phyloP scores from a whole-genome alignment of 2,113 vertebrate species.

The Vulpes ferrilata region DNA sequence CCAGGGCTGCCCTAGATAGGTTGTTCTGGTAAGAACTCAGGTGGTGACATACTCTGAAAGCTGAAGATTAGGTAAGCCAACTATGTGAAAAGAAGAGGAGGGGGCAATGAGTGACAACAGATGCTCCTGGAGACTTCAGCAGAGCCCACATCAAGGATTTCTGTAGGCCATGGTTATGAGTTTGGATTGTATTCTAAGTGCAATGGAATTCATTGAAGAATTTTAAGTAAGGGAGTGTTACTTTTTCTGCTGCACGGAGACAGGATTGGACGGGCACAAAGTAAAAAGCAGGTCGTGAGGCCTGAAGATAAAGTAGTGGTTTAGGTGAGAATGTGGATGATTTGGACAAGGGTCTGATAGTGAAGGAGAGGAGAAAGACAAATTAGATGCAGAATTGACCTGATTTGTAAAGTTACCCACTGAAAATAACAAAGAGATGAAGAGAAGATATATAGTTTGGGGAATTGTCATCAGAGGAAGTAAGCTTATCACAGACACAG shows the following conservation, averaged over 20 bases:
- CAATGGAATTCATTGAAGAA: not conserved
- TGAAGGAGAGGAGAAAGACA: not conserved
- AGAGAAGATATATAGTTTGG: not conserved
- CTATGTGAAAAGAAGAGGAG: not conserved
- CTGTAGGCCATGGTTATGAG: not conserved
- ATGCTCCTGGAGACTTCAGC: not conserved
- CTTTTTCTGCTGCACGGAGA: not conserved
- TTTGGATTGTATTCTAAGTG: conserved; percentile 28
- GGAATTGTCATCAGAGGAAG: not conserved
- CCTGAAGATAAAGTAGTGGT: not conserved
- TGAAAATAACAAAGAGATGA: not conserved
- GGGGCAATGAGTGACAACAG: not conserved
- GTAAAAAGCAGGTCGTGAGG: not conserved
- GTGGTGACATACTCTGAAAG: conserved; percentile 1
- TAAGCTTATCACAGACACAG: not conserved
- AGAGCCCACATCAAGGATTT: not conserved
- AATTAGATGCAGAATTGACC: not conserved
- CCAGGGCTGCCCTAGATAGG: not conserved
- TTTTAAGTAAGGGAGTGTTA: not conserved
- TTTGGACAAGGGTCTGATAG: not conserved
- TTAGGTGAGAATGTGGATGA: not conserved
- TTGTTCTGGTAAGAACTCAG: not conserved
- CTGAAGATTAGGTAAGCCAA: conserved; percentile 40
- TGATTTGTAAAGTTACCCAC: not conserved
- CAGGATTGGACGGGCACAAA: not conserved